These are phyloP conservation scores for Formica selysi DNA, from an alignment of 1,140 invertebrate species.

Conservation along the genomic window DNA sequence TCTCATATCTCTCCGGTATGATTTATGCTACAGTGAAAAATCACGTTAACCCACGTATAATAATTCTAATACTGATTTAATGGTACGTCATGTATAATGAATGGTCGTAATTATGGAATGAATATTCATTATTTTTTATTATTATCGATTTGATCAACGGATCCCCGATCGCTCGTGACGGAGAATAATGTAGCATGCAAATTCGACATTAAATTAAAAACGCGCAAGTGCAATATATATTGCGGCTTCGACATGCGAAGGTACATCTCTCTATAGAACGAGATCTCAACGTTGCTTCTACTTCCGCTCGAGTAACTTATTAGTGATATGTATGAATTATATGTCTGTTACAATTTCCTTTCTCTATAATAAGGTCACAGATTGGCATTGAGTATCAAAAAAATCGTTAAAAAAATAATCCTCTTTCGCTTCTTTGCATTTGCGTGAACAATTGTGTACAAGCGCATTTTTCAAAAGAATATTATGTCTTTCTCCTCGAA, in stretches of 20 bases:
- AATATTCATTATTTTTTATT: slow-evolving; percentile 62
- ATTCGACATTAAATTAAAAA: slow-evolving; percentile 53
- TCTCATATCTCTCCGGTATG: background rate
- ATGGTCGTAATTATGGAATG: slow-evolving; percentile 22
- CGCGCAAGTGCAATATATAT: background rate
- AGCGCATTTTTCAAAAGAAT: too few species aligned
- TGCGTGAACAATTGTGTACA: background rate
- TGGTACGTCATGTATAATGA: slow-evolving; percentile 25
- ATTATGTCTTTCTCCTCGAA: background rate
- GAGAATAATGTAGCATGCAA: slow-evolving; percentile 42
- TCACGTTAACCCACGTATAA: background rate
- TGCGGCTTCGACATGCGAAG: background rate
- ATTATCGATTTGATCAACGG: slow-evolving; percentile 40
- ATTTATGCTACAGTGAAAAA: background rate
- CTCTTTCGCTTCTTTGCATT: background rate
- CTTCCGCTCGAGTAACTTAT: slow-evolving; percentile 18
- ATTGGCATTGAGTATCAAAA: background rate
- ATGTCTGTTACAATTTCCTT: slow-evolving; percentile 1
- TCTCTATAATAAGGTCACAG: background rate
- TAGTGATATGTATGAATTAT: background rate
- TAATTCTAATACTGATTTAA: slow-evolving; percentile 53
- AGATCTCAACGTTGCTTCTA: background rate
- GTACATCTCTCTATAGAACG: background rate
- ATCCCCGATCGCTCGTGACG: background rate
- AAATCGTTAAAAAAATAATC: background rate